Evolutionary conservation across 2,113 vertebrate genomes (phyloP).

Genomic region (Daboia siamensis): DNA sequence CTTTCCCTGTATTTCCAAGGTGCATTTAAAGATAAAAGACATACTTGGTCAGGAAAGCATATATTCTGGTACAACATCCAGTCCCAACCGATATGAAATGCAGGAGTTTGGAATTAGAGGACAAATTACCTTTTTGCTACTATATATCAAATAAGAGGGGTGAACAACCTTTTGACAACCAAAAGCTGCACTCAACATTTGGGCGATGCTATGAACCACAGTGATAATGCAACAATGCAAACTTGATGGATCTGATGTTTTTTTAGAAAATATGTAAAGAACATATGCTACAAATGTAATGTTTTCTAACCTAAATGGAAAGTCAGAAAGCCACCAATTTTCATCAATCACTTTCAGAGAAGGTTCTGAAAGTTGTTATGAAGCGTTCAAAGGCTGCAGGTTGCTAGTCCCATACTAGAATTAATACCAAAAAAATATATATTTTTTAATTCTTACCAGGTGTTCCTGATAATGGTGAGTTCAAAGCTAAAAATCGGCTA

Average conservation of each 20-base stretch:
- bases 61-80: too few relatives aligned
- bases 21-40: neutral
- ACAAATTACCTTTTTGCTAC: neutral
- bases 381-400: neutral
- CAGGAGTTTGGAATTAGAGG: neutral
- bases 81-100: neutral
- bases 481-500: constrained; percentile 76
- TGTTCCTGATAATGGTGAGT: constrained; percentile 44
- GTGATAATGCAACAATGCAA: neutral
- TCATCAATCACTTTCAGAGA: neutral
- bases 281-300: neutral
- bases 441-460: constrained; percentile 60
- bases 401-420: neutral
- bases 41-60: neutral
- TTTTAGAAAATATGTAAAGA: neutral
- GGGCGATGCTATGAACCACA: neutral
- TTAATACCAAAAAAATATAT: neutral
- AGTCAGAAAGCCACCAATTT: neutral
- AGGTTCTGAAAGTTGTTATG: neutral
- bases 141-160: neutral
- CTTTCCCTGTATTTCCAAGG: neutral
- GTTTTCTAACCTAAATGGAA: neutral
- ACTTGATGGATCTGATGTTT: neutral
- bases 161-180: neutral
- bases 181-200: neutral